phyloP scores from a whole-genome alignment of 2,797 vertebrate genomes.

The Pangasius krempfi region DNA sequence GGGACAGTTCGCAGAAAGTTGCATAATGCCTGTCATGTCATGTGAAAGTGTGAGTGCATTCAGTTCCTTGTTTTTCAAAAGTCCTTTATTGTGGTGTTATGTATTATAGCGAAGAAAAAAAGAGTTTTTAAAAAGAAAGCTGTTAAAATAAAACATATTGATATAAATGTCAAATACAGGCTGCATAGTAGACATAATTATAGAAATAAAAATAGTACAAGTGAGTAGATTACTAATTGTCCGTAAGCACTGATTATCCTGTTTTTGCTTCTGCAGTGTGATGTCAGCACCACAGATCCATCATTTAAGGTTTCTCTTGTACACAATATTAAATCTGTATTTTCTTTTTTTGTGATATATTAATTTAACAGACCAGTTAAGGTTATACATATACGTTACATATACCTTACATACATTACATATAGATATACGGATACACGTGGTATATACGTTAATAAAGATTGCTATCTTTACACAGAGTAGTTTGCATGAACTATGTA shows the following conservation, averaged over 20 bases:
- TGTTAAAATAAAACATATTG: background rate
- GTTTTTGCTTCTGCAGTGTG: background rate
- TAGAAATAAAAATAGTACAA: background rate
- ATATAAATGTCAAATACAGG: background rate
- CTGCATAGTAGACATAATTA: background rate
- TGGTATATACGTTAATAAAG: background rate
- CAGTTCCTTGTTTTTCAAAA: conserved; percentile 21
- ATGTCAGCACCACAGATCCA: background rate
- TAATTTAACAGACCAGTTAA: background rate
- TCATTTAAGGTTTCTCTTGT: background rate
- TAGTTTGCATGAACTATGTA: background rate
- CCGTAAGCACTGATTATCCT: background rate
- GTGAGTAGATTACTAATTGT: background rate
- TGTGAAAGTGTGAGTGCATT: background rate
- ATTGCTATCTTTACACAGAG: background rate
- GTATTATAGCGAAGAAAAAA: background rate
- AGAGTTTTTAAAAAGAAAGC: background rate
- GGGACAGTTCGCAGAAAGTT: background rate
- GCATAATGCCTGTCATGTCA: background rate
- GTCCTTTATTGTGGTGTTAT: conserved; percentile 28
- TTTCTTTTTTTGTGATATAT: background rate
- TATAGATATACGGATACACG: background rate
- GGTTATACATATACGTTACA: too few relatives aligned
- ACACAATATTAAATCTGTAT: background rate
- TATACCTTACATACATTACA: too few relatives aligned